A percentile compares a stretch with the other conserved stretches of the same genome.
phyloP scores from a whole-genome alignment of 2,888 invertebrate genomes.

The Hyalella azteca region DNA sequence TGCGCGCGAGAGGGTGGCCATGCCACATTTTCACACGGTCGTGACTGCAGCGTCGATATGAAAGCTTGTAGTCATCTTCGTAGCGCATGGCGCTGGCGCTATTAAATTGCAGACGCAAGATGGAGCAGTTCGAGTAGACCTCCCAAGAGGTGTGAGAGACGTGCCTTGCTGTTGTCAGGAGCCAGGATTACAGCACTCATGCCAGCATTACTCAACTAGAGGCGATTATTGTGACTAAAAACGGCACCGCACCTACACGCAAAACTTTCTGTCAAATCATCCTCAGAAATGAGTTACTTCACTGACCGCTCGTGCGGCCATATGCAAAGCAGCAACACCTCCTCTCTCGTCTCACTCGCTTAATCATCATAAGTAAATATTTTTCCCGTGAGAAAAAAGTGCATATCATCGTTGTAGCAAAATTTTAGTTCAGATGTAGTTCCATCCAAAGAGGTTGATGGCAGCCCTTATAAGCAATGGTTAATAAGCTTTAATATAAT shows the following conservation, averaged over 20 bases:
- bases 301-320: constrained; percentile 5
- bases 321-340: constrained; percentile 51
- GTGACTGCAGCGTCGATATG: constrained; percentile 2
- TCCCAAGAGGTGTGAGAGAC: constrained; percentile 7
- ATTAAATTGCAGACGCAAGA: constrained; percentile 1
- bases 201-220: constrained; percentile 31
- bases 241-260: neutral
- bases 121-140: neutral
- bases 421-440: too few relatives aligned
- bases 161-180: neutral
- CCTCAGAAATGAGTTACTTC: constrained; percentile 27
- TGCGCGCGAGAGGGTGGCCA: neutral
- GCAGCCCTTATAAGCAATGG: too few relatives aligned
- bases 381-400: too few relatives aligned
- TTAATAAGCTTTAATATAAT: too few relatives aligned
- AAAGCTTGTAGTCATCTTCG: constrained; percentile 12
- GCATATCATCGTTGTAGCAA: too few relatives aligned
- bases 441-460: too few relatives aligned
- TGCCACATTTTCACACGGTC: constrained; percentile 13
- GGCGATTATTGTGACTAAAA: constrained; percentile 17
- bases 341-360: constrained; percentile 63
- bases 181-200: constrained; percentile 22
- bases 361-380: too few relatives aligned
- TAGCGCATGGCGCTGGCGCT: neutral
- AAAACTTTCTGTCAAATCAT: constrained; percentile 35